Conservation (phyloP, 2,797 vertebrate species). For the Sebastes kiyomatsui region DNA sequence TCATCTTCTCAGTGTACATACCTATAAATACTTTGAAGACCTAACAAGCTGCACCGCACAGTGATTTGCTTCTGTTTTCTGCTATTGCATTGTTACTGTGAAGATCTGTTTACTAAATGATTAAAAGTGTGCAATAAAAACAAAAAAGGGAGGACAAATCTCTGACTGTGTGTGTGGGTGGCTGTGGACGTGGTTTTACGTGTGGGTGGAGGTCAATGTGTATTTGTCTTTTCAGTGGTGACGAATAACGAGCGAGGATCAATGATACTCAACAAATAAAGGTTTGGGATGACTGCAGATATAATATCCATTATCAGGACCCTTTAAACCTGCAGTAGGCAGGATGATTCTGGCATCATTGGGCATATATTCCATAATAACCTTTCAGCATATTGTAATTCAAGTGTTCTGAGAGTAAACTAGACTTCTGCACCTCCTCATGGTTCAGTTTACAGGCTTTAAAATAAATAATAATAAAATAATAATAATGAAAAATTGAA, state of each 20-base stretch:
- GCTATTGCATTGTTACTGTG: slow-evolving; percentile 84
- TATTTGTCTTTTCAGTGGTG: background rate
- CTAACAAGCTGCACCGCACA: slow-evolving; percentile 67
- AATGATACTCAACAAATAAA: too few relatives aligned
- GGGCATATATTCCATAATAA: rapidly evolving
- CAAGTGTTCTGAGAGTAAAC: too few relatives aligned
- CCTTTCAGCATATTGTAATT: too few relatives aligned
- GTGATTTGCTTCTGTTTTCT: slow-evolving; percentile 77
- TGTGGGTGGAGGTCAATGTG: background rate
- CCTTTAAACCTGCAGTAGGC: too few relatives aligned
- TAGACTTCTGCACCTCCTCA: too few relatives aligned
- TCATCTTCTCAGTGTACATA: slow-evolving; percentile 77
- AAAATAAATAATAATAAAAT: too few relatives aligned
- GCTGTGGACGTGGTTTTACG: background rate
- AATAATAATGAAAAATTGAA: too few relatives aligned
- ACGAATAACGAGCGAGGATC: background rate
- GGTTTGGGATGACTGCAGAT: too few relatives aligned
- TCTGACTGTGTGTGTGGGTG: background rate
- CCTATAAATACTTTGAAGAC: slow-evolving; percentile 72
- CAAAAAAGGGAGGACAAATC: slow-evolving; percentile 31
- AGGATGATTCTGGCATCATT: too few relatives aligned
- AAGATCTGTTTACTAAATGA: slow-evolving; percentile 84
- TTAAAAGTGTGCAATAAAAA: slow-evolving; percentile 84
- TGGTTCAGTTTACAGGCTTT: too few relatives aligned
- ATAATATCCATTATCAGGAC: too few relatives aligned